Percentiles rank a stretch among this genome's conserved stretches.
Evolutionary conservation across 2,113 vertebrate genomes (phyloP).

Genomic region (Cyprichromis sp.): DNA sequence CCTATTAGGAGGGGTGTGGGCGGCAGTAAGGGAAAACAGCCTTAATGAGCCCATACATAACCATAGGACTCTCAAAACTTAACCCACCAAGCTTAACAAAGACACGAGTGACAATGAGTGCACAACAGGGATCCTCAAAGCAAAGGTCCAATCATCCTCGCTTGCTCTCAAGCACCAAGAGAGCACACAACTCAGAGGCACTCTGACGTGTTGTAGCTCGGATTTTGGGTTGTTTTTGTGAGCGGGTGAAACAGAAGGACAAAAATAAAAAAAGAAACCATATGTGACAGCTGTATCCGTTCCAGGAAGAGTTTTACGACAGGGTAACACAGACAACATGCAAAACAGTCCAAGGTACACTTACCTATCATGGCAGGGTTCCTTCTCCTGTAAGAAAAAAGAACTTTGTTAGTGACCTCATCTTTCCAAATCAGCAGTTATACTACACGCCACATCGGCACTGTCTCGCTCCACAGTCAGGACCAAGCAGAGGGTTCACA

Average conservation of each 20-base stretch:
- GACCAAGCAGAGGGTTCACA: neutral
- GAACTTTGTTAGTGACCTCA: neutral
- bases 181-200: neutral
- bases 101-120: slow-evolving; percentile 55
- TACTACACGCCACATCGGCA: neutral
- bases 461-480: neutral
- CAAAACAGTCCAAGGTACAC: slow-evolving; percentile 37
- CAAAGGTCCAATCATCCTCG: slow-evolving; percentile 2
- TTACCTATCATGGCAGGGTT: slow-evolving; percentile 51
- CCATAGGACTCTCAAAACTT: slow-evolving; percentile 67
- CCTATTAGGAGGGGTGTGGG: slow-evolving; percentile 52
- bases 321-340: slow-evolving; percentile 5
- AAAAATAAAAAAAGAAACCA: neutral
- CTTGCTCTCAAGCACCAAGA: neutral
- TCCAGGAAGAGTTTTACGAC: neutral
- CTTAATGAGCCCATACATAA: slow-evolving; percentile 68
- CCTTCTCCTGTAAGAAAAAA: slow-evolving; percentile 55
- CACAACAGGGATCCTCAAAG: slow-evolving; percentile 53
- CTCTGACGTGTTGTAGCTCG: neutral
- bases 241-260: neutral
- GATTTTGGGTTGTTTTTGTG: neutral
- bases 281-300: neutral
- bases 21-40: slow-evolving; percentile 46
- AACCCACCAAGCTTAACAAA: slow-evolving; percentile 59
- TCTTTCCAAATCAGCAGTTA: neutral